Base-by-base conservation (phyloP, 2,797 vertebrate species). In the Anguilla megastoma region DNA sequence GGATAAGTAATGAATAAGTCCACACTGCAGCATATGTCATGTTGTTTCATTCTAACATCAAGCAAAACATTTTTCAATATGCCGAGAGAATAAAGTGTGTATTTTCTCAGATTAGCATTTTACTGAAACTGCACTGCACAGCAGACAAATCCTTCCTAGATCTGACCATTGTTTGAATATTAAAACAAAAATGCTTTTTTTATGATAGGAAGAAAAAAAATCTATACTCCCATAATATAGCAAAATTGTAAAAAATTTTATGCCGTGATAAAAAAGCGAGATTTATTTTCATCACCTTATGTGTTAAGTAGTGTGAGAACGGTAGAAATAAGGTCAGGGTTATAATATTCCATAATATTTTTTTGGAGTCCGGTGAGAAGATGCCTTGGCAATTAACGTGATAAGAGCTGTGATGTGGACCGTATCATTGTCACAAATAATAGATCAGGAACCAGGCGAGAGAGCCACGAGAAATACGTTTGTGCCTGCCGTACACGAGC, bases 341-440 rank as follows among this genome's bases (percentile, higher is more conserved):
- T 85, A 66, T 41, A 85, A 63, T 85, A 85, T 85, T 85, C 58
- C 56, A 66, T 85, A 85, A 66, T 66, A 85, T 85, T 85, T 85
- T 45, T 85, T 54, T 63, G 45, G 56, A 63, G 56, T 63, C 56
- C 60, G 45, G 71, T 88, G 84, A 83, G 86, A 84, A 84, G 85
- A 89, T 86, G 85, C 36, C 79, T 86, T 52, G 6, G 85, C 63
- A 74, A 89, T 89, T 86, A 89, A 86, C 63, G 48, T 71, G 80
- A 86, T 83, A 84, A 84, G 88, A 83, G 85, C 85, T 63, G 45
- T 33, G 88, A 89, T 84, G 85, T 74, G 27, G 79, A 89, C 80
- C 80, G 48, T 86, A 74, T 89, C 88, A 74, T 71, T 83, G 88
- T 86, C 88, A 86, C 88, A 84, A 86, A 63, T 84, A 89, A 86